Evolutionary conservation across 2,888 invertebrate genomes (phyloP).

Genomic region (Pristionchus arcanus): DNA sequence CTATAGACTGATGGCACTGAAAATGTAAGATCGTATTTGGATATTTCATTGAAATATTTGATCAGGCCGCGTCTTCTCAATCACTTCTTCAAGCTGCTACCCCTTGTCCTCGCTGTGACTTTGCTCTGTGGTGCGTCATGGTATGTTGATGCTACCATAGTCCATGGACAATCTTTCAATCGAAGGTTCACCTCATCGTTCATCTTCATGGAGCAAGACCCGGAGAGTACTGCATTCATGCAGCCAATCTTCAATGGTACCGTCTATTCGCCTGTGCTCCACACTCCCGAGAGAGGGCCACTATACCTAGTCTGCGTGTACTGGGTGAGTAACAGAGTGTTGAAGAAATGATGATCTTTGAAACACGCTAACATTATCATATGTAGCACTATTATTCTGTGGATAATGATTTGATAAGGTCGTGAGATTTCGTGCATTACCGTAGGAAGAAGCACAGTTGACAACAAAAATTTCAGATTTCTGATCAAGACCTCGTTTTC

Average conservation of each 20-base stretch:
- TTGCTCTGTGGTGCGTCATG: not conserved
- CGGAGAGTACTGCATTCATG: slow-evolving; percentile 10
- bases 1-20: not conserved
- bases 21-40: not conserved
- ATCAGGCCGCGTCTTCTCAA: not conserved
- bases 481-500: not conserved
- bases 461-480: too few relatives aligned
- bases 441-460: too few relatives aligned
- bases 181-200: slow-evolving; percentile 6
- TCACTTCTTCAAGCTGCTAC: not conserved
- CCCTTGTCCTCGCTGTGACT: not conserved
- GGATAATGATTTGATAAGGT: not conserved
- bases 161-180: not conserved
- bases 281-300: not conserved
- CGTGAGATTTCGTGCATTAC: not conserved
- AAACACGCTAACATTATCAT: not conserved
- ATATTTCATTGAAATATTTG: not conserved
- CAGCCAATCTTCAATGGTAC: not conserved
- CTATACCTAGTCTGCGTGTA: slow-evolving; percentile 31
- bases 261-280: not conserved
- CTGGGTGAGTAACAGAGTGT: not conserved
- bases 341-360: not conserved
- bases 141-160: not conserved
- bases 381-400: not conserved
- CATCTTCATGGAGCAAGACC: slow-evolving; percentile 25